Percentiles rank a stretch among this genome's conserved stretches.
Conservation (phyloP, 2,888 invertebrate species). For the Lochmaea capreae region DNA sequence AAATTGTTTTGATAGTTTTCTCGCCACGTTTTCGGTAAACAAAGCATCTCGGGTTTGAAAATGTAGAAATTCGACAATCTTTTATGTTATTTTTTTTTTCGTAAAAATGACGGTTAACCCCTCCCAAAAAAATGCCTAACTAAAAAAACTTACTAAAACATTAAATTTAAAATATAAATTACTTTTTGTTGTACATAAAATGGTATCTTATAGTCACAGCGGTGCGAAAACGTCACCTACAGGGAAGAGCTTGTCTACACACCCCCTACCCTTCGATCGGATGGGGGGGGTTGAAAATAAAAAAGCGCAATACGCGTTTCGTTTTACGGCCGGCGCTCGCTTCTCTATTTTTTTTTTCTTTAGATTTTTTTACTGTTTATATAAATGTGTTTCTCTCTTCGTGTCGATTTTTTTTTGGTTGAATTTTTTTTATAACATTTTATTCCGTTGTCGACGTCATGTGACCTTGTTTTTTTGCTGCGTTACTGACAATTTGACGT, state of each 20-base stretch:
- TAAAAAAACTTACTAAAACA: constrained; percentile 37
- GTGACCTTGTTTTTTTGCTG: constrained; percentile 53
- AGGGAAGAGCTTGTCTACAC: constrained; percentile 45
- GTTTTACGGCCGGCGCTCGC: constrained; percentile 20
- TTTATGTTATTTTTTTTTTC: background rate
- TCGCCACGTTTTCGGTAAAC: no score
- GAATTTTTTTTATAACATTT: constrained; percentile 27
- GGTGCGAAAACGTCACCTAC: constrained; percentile 55
- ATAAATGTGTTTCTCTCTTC: constrained; percentile 27
- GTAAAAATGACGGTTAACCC: constrained; percentile 16
- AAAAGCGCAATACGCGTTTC: constrained; percentile 26
- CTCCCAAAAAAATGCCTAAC: constrained; percentile 20
- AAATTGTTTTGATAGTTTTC: no score
- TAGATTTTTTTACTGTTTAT: constrained; percentile 9
- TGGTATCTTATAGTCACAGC: constrained; percentile 51
- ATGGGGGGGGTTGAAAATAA: constrained; percentile 6
- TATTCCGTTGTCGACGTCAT: constrained; percentile 54
- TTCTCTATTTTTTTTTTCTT: constrained; percentile 16
- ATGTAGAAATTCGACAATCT: background rate
- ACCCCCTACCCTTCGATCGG: constrained; percentile 25
- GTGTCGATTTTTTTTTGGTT: constrained; percentile 27
- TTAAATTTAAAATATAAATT: constrained; percentile 44
- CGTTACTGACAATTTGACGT: constrained; percentile 59
- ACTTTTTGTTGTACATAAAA: constrained; percentile 43
- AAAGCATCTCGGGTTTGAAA: no score